These are phyloP conservation scores for Ploceus nigricollis DNA, from an alignment of 2,113 vertebrate species.

Conservation along the genomic window DNA sequence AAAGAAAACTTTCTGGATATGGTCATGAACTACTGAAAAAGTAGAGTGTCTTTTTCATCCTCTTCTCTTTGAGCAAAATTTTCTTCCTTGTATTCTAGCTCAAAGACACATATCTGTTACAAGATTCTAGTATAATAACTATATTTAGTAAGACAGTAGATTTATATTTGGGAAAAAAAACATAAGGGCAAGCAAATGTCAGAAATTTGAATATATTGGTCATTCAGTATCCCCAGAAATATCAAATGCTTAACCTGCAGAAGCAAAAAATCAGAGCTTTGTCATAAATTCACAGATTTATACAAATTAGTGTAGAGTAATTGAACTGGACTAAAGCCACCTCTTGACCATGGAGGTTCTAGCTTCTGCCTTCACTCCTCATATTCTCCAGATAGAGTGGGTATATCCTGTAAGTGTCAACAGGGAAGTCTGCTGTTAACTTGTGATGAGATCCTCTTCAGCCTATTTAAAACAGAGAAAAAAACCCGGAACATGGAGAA, in stretches of 20 bases:
- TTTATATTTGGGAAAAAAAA: background rate
- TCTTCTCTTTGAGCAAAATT: background rate
- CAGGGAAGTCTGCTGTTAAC: background rate
- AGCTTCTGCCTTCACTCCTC: background rate
- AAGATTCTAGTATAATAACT: background rate
- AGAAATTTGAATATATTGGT: background rate
- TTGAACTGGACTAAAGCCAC: background rate
- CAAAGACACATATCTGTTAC: background rate
- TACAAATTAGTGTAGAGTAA: background rate
- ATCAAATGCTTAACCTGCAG: background rate
- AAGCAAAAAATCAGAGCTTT: background rate
- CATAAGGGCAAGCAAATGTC: background rate
- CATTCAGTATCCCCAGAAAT: background rate
- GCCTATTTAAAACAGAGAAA: background rate
- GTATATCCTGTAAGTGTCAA: background rate
- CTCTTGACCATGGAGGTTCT: background rate
- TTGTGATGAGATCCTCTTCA: background rate
- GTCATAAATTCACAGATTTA: background rate
- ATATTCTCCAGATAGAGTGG: background rate
- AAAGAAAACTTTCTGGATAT: background rate
- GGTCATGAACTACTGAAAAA: background rate
- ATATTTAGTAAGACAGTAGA: background rate
- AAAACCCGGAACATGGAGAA: background rate
- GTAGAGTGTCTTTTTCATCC: background rate
- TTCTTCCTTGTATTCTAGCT: background rate